Evolutionary conservation across 2,888 invertebrate species (phyloP).

Genomic region (Orgyia antiqua): DNA sequence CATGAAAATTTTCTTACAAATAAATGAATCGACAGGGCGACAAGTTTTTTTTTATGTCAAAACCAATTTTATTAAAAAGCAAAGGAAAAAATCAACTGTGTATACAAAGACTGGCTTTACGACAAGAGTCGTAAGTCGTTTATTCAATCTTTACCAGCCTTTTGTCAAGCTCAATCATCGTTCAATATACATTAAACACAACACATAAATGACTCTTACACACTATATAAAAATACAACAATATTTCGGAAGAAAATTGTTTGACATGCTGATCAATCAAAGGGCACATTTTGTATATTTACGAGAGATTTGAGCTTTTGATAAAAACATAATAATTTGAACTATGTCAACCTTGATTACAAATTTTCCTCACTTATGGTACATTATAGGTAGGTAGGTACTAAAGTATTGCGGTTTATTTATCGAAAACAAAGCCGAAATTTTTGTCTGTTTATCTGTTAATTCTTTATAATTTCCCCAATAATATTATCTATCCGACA

Average conservation of each 20-base stretch:
- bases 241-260: slow-evolving; percentile 42
- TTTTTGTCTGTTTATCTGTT: too few relatives aligned
- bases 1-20: slow-evolving; percentile 72
- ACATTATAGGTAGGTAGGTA: too few relatives aligned
- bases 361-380: too few relatives aligned
- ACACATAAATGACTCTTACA: slow-evolving; percentile 56
- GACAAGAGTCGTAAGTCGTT: slow-evolving; percentile 14
- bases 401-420: too few relatives aligned
- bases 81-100: slow-evolving; percentile 15
- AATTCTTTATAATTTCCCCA: too few relatives aligned
- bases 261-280: slow-evolving; percentile 27
- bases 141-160: slow-evolving; percentile 26
- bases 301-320: too few relatives aligned
- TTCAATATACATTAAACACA: slow-evolving; percentile 29
- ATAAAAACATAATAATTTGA: too few relatives aligned
- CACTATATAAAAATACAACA: slow-evolving; percentile 74
- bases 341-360: too few relatives aligned
- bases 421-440: too few relatives aligned
- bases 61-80: slow-evolving; percentile 28
- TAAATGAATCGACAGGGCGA: slow-evolving; percentile 53
- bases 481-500: too few relatives aligned
- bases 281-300: neutral
- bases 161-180: slow-evolving; percentile 34
- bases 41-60: slow-evolving; percentile 18
- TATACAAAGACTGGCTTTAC: slow-evolving; percentile 10